Conservation (phyloP, 1,140 invertebrate species). For the Liolophura sinensis region DNA sequence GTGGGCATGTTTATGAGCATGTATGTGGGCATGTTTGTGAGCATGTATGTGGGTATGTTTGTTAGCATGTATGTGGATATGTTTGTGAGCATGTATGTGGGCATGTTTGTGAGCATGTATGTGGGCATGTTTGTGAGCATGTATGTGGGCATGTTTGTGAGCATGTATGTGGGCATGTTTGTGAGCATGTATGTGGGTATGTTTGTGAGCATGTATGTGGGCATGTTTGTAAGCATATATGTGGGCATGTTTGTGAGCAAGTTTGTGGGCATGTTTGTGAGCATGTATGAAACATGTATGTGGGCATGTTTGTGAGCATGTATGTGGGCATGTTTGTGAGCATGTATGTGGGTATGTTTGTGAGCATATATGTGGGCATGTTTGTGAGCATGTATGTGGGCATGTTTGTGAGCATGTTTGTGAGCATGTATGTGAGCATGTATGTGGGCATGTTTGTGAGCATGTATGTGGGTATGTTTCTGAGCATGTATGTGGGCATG, state of each 20-base stretch:
- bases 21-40: neutral
- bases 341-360: constrained; percentile 1
- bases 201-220: neutral
- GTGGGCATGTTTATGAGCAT: neutral
- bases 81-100: neutral
- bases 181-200: neutral
- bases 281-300: neutral
- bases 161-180: neutral
- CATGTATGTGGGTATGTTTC: constrained; percentile 2
- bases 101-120: neutral
- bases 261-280: neutral
- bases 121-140: neutral
- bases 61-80: neutral
- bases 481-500: neutral
- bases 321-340: neutral
- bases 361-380: neutral
- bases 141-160: neutral
- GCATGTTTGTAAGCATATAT: constrained; percentile 1
- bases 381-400: neutral
- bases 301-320: too few species aligned
- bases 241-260: neutral
- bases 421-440: neutral
- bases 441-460: neutral
- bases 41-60: constrained; percentile 1
- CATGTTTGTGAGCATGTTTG: neutral